Evolutionary conservation across 2,797 vertebrate genomes (phyloP).

Genomic region (Spinibarbus caldwelli): DNA sequence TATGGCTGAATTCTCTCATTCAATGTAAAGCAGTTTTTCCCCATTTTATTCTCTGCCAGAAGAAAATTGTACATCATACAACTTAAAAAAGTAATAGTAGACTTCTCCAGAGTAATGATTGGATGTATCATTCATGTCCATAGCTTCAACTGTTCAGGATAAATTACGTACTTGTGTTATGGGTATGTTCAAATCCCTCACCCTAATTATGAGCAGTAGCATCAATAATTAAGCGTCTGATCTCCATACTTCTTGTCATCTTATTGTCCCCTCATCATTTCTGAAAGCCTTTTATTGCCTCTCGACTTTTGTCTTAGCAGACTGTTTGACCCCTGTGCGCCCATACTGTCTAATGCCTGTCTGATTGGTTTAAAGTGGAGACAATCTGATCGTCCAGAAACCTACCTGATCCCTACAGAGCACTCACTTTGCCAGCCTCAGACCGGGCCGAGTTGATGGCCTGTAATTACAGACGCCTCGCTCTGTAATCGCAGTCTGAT

Average conservation of each 20-base stretch:
- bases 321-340: conserved; percentile 3
- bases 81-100: background rate
- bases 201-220: background rate
- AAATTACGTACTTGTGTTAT: background rate
- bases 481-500: conserved; percentile 30
- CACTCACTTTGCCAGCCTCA: conserved; percentile 8
- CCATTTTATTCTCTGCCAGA: background rate
- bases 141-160: background rate
- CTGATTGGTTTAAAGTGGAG: conserved; percentile 51
- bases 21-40: background rate
- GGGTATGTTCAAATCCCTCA: background rate
- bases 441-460: conserved; percentile 24
- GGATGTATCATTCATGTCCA: background rate
- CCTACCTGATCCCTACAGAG: conserved; percentile 41
- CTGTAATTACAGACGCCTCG: conserved; percentile 48
- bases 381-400: conserved; percentile 34
- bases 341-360: conserved; percentile 27
- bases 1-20: background rate
- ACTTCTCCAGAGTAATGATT: background rate
- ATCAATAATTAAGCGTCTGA: conserved; percentile 17
- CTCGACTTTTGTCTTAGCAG: conserved; percentile 30
- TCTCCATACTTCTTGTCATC: background rate
- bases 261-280: conserved; percentile 2
- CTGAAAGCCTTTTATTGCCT: conserved; percentile 31
- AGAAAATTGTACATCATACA: background rate